Evolutionary conservation across 1,140 invertebrate species (phyloP).

Genomic region (Lepidotrigona ventralis): DNA sequence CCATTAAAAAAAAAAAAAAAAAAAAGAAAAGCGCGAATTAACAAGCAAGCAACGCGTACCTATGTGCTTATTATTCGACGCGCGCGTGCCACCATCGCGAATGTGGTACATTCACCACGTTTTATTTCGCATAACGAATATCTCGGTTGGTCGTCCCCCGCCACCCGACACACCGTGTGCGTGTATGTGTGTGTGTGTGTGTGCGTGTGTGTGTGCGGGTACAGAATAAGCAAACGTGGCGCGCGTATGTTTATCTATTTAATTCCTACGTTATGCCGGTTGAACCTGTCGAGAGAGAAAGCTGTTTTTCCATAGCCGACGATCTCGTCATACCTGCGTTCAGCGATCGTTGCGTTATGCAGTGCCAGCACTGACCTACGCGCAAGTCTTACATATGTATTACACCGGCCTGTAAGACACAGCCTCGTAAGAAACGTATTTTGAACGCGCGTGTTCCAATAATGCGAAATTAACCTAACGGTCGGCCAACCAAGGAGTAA

Average conservation of each 20-base stretch:
- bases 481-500: not conserved
- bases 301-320: slow-evolving; percentile 76
- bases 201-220: no score
- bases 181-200: no score
- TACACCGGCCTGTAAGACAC: not conserved
- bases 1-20: not conserved
- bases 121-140: slow-evolving; percentile 70
- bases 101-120: slow-evolving; percentile 58
- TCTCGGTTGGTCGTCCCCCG: slow-evolving; percentile 27
- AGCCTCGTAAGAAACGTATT: slow-evolving; percentile 47
- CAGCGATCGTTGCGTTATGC: slow-evolving; percentile 65
- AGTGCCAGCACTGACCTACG: slow-evolving; percentile 63
- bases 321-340: slow-evolving; percentile 70
- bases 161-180: not conserved
- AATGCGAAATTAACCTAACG: slow-evolving; percentile 20
- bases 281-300: slow-evolving; percentile 78
- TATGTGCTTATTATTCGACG: slow-evolving; percentile 18
- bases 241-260: slow-evolving; percentile 77
- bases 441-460: slow-evolving; percentile 23
- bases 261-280: slow-evolving; percentile 73
- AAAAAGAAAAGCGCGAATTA: slow-evolving; percentile 49
- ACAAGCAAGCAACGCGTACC: slow-evolving; percentile 12
- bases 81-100: slow-evolving; percentile 34
- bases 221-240: slow-evolving; percentile 56
- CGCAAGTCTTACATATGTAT: slow-evolving; percentile 39